Percentiles rank a stretch among this genome's conserved stretches.
These are phyloP conservation scores for Allacma fusca DNA, from an alignment of 2,888 invertebrate species.

Conservation along the genomic window DNA sequence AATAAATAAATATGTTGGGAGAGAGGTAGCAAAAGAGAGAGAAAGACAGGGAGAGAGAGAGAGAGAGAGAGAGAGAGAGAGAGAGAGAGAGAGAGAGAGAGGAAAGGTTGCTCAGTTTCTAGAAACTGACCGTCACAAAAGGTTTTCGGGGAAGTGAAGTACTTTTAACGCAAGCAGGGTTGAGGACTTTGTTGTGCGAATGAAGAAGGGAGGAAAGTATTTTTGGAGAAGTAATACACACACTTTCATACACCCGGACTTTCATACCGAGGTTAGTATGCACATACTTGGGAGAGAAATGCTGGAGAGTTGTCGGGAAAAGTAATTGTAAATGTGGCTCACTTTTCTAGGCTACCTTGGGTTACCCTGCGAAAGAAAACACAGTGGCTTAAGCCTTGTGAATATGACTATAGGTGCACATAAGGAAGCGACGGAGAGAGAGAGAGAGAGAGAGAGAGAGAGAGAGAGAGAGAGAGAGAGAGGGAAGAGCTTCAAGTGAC, in stretches of 20 bases:
- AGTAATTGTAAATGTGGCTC: constrained; percentile 8
- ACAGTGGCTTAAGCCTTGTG: too few species aligned
- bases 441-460: constrained; percentile 4
- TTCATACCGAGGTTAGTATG: not conserved
- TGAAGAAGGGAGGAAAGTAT: not conserved
- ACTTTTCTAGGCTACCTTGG: not conserved
- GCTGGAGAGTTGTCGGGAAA: not conserved
- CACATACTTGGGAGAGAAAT: not conserved
- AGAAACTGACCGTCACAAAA: too few species aligned
- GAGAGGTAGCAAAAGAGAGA: too few species aligned
- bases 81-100: too few species aligned
- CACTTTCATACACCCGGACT: not conserved
- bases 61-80: too few species aligned
- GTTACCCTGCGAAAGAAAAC: not conserved
- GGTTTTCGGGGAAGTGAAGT: too few species aligned
- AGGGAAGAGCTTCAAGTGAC: constrained; percentile 39
- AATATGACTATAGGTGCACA: not conserved
- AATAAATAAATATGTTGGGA: not conserved
- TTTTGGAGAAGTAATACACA: not conserved
- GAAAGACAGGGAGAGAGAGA: too few species aligned
- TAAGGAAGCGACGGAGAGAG: not conserved
- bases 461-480: constrained; percentile 4
- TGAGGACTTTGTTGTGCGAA: not conserved
- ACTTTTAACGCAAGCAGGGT: too few species aligned
- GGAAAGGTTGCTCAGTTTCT: too few species aligned